Base-by-base conservation (phyloP, 1,140 invertebrate species). In the Philotrypesis tridentata region DNA sequence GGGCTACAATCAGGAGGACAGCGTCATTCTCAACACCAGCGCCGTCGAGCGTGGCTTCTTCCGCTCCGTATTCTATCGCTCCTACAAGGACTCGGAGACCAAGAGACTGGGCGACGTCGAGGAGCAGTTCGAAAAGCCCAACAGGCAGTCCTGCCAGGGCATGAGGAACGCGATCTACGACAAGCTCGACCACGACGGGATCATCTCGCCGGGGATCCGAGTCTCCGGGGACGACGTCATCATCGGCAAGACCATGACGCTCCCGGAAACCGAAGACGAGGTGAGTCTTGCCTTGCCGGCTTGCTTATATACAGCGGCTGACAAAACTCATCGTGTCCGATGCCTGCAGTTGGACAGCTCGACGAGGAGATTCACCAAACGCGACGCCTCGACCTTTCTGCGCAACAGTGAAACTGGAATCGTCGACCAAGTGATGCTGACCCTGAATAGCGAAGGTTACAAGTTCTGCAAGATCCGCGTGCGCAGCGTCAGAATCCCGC, bases 181-280 rank as follows among this genome's bases (percentile, higher is more conserved):
- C 87, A 99, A 99, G 92, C 91, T 99, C 79, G 98, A 99, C 92
- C 97, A 99, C 86, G 98, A 99, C 93, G 98, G 98, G 65, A 99
- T 99, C 85, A 99, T 99, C 87, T 97, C 98, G 5, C 98, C 98
- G 0, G 98, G 98, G 68, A 96, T 98, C 84, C 94, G 98, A 91
- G 98, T 99, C 0, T 99, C 98, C 31, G 98, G 98, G 27, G 98
- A 99, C 92, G 98, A 99, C 93, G 98, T 99, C 0, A 97, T 99
- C 55, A 99, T 99, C 90, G 98, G 98, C 23, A 99, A 99, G 93
- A 99, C 98, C 0, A 87, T 88, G 17, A 78, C 73, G 2, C 27
- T 88, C 25, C 85, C 86, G 0, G 85, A 87, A 29, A 82, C 65
- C 0, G 87, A 87, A 9, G 86, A 87, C 25, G 87, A 87, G 29